Evolutionary conservation across 2,797 vertebrate species (phyloP), one percentile per base, ranked within the genome.

Genomic region (Esox lucius): DNA sequence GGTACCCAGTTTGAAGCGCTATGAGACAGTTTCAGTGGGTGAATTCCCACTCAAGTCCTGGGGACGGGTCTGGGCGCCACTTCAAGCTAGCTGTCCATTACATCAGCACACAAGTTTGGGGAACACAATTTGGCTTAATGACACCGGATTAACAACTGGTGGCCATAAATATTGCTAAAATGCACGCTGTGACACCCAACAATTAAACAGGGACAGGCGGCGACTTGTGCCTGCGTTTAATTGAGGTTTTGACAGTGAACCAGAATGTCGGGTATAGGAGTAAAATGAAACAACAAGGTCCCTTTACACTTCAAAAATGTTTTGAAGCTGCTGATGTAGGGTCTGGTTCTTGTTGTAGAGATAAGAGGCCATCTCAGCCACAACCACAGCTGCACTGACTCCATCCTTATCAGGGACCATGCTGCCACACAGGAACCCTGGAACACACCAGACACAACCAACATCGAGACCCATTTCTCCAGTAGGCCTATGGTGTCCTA

Each of bases 371-470:
- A 99, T 96, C 82, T 99, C 98, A 24, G 98, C 97, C 72, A 94
- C 90, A 6, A 98, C 95, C 61, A 79, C 97, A 0, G 98, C 96
- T 0, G 96, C 91, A 1, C 97, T 98, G 22, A 99, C 96, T 0
- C 97, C 98, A 15, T 99, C 98, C 84, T 99, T 99, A 78, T 99
- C 98, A 39, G 95, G 90, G 66, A 98, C 94, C 0, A 95, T 89
- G 0, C 88, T 93, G 49, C 97, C 96, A 62, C 98, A 99, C 85
- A 99, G 94, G 85, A 97, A 99, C 2, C 98, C 98, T 99, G 81
- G 17, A 61, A 72, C 24, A 74, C 39, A 48, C 77, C 26, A 72
- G 22, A 62, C 35, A 78, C 22, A 71, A 35, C 61, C 35, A 61
- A 49, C n/a, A 59, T 5, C 31, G 35, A 69, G 26, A 42, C 9